Conservation (phyloP, 2,888 invertebrate genomes). For the Deilephila elpenor region DNA sequence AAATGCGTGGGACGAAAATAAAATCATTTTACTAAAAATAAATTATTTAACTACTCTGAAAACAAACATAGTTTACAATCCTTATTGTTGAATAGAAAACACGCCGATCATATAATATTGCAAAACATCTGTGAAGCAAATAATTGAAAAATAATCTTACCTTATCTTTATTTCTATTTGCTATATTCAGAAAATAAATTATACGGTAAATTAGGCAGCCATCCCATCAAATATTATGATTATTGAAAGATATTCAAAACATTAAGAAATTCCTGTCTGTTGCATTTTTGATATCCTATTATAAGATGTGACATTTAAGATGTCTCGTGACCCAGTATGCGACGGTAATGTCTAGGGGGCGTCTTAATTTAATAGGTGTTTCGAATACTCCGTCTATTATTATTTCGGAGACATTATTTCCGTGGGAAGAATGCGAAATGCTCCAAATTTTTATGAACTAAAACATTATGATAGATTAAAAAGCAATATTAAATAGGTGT, state of each 20-base stretch:
- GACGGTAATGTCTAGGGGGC: not conserved
- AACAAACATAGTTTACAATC: too few species aligned
- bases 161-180: too few species aligned
- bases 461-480: not conserved
- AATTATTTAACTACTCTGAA: too few species aligned
- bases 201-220: not conserved
- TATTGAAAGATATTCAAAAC: conserved; percentile 1
- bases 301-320: conserved; percentile 29
- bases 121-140: too few species aligned
- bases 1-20: too few species aligned
- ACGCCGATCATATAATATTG: too few species aligned
- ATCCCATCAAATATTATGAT: not conserved
- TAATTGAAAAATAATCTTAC: too few species aligned
- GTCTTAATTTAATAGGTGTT: conserved; percentile 14
- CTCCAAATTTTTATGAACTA: not conserved
- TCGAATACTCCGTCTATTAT: conserved; percentile 10
- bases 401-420: not conserved
- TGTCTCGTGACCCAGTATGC: conserved; percentile 26
- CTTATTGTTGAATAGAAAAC: too few species aligned
- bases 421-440: not conserved
- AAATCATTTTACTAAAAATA: too few species aligned
- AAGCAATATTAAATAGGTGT: too few species aligned
- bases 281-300: conserved; percentile 21
- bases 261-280: not conserved
- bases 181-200: not conserved